These are phyloP conservation scores for Liodrosophila aerea DNA, from an alignment of 2,888 invertebrate species.

Conservation along the genomic window DNA sequence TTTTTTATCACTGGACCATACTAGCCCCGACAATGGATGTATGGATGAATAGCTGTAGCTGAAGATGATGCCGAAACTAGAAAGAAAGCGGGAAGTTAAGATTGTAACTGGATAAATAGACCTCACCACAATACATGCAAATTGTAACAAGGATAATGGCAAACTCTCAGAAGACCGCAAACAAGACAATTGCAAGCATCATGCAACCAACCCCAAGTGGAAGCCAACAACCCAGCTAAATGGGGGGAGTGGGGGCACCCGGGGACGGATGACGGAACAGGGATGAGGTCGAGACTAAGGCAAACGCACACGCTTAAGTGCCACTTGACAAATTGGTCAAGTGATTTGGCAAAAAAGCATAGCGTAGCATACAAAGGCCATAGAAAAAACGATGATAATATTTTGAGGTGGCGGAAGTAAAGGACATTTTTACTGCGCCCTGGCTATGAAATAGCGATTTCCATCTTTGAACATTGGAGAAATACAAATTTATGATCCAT, in stretches of 20 bases:
- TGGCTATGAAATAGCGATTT: not conserved
- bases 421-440: not conserved
- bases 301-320: slow-evolving; percentile 67
- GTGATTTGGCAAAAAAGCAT: slow-evolving; percentile 79
- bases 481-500: not conserved
- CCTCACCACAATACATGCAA: slow-evolving; percentile 68
- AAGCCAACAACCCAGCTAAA: slow-evolving; percentile 5
- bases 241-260: no score
- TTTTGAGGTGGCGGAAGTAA: not conserved
- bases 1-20: slow-evolving; percentile 62
- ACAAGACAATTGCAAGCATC: slow-evolving; percentile 49
- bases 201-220: slow-evolving; percentile 48
- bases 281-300: slow-evolving; percentile 8
- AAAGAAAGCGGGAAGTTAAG: not conserved
- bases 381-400: slow-evolving; percentile 18
- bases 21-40: slow-evolving; percentile 45
- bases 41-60: slow-evolving; percentile 60
- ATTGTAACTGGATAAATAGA: slow-evolving; percentile 40
- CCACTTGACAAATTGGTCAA: slow-evolving; percentile 82
- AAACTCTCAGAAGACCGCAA: slow-evolving; percentile 70
- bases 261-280: not conserved
- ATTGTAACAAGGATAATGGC: slow-evolving; percentile 73
- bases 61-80: slow-evolving; percentile 25
- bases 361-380: slow-evolving; percentile 27
- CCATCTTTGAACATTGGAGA: no score